Evolutionary conservation across 2,888 invertebrate genomes (phyloP), one percentile per base, ranked within the genome.

Genomic region (Metopia argyrocephala): DNA sequence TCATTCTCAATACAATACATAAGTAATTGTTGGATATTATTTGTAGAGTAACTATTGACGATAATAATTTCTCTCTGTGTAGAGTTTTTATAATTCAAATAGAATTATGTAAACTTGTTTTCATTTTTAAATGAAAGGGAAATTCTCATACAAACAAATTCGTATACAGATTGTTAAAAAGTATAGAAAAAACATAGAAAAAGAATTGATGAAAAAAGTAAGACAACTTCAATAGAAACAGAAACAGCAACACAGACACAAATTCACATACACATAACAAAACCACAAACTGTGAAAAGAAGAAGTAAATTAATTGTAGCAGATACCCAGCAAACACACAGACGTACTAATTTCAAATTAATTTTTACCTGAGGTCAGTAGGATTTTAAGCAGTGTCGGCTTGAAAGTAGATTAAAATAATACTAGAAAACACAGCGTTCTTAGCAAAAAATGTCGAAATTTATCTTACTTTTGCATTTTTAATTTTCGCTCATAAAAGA

Each of bases 51-150:
- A n/a, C n/a, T n/a, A n/a, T n/a, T n/a, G n/a, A n/a, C n/a, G n/a
- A n/a, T n/a, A n/a, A n/a, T 57, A 27, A n/a, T 54, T 62, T 74
- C 23, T 59, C 65, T 18, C 25, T 52, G 31, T 73, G 38, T 59
- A 50, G 18, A 31, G 54, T 15, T 45, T 20, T 57, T 57, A 31
- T 52, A 45, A n/a, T 48, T 52, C 46, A 54, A 59, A 61, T 79
- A 69, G 73, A 61, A 86, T 46, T 85, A 86, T 65, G 83, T 84
- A 87, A 88, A 87, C 85, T 85, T 86, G 88, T 87, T 88, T 88
- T 88, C 85, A 85, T 87, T 87, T 88, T 85, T 85, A 87, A 87
- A 88, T 87, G 87, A 87, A 87, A 87, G 87, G 88, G 87, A 87
- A 87, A 87, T 87, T 87, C 86, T 87, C 85, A 85, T 85, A 87